These are phyloP conservation scores for Venusia cambrica DNA, from an alignment of 2,888 invertebrate genomes.

Conservation along the genomic window DNA sequence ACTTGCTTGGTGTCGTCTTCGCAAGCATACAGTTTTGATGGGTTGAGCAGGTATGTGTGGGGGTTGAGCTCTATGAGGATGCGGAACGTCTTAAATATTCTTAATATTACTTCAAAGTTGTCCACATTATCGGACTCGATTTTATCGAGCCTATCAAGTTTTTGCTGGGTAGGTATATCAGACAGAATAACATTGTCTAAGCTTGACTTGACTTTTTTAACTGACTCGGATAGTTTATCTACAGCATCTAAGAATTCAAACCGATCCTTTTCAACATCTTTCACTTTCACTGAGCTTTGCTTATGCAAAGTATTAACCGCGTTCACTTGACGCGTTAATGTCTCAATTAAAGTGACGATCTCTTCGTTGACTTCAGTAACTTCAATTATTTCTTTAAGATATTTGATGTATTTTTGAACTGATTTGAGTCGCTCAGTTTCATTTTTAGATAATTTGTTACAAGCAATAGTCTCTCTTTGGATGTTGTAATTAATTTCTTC, in stretches of 20 bases:
- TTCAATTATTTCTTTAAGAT: slow-evolving; percentile 84
- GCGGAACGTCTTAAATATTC: slow-evolving; percentile 83
- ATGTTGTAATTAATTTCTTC: slow-evolving; percentile 92
- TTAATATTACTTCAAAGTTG: slow-evolving; percentile 81
- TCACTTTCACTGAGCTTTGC: slow-evolving; percentile 62
- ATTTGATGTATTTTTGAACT: slow-evolving; percentile 80
- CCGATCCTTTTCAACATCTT: slow-evolving; percentile 85
- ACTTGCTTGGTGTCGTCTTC: slow-evolving; percentile 86
- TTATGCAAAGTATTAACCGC: slow-evolving; percentile 84
- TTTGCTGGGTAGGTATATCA: slow-evolving; percentile 84
- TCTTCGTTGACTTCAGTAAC: slow-evolving; percentile 84
- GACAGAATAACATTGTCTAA: slow-evolving; percentile 81
- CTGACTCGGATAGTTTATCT: slow-evolving; percentile 76
- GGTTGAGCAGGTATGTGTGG: slow-evolving; percentile 84
- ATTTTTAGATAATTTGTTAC: slow-evolving; percentile 40
- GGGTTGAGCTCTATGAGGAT: slow-evolving; percentile 85
- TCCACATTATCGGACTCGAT: slow-evolving; percentile 85
- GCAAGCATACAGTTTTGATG: slow-evolving; percentile 83
- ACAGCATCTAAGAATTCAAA: slow-evolving; percentile 85
- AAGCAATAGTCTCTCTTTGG: slow-evolving; percentile 59
- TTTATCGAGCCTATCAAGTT: slow-evolving; percentile 85
- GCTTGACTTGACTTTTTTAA: slow-evolving; percentile 71
- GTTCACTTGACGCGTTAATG: slow-evolving; percentile 83
- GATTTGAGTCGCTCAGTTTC: slow-evolving; percentile 54
- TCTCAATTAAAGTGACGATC: slow-evolving; percentile 82